Percentiles rank a stretch among this genome's conserved stretches.
These are phyloP conservation scores for Alcedo quadribrachys DNA, from an alignment of 2,797 vertebrate genomes.

Conservation along the genomic window DNA sequence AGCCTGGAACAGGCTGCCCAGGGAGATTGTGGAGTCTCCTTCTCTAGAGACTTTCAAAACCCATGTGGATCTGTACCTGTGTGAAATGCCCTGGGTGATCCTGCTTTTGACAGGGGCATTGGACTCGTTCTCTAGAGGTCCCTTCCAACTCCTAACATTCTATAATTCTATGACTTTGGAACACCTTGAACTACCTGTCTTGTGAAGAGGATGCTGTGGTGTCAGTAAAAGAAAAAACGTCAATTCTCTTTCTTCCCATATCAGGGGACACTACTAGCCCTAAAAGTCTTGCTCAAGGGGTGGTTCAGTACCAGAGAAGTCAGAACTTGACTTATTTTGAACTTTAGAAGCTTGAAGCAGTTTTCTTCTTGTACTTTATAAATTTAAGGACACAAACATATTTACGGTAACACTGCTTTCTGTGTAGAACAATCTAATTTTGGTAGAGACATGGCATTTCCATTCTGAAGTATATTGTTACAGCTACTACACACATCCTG, in stretches of 20 bases:
- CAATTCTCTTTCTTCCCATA: not conserved
- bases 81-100: no score
- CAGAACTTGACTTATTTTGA: not conserved
- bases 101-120: no score
- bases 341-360: not conserved
- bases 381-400: not conserved
- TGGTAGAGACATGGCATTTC: not conserved
- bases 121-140: no score
- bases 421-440: slow-evolving; percentile 23
- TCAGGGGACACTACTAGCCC: not conserved
- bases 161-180: not conserved
- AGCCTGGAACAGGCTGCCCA: no score
- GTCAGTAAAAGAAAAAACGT: not conserved
- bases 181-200: not conserved
- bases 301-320: not conserved
- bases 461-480: slow-evolving; percentile 5
- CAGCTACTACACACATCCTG: not conserved
- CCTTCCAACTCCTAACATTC: no score
- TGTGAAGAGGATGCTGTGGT: not conserved
- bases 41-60: no score
- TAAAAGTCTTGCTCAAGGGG: not conserved
- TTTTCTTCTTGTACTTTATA: not conserved
- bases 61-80: no score
- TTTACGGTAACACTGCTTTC: not conserved
- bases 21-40: no score